These are phyloP conservation scores for Hydrolagus colliei DNA, from an alignment of 2,797 vertebrate species.

Conservation along the genomic window DNA sequence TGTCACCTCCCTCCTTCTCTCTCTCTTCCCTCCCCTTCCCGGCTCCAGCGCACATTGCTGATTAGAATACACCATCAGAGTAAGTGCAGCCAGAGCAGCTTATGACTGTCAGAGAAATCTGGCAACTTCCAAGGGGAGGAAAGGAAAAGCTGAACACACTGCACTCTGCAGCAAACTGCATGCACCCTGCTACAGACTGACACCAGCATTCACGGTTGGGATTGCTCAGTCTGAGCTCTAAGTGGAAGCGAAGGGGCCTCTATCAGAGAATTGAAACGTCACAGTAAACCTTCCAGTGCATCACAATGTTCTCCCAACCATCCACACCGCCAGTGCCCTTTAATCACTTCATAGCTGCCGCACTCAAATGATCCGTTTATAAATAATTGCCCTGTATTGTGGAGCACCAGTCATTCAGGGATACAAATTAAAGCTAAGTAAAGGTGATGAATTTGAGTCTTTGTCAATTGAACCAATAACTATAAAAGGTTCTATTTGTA, in stretches of 20 bases:
- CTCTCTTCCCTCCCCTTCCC: not conserved
- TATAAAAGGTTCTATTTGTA: not conserved
- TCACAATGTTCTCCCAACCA: too few relatives aligned
- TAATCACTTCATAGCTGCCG: not conserved
- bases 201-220: not conserved
- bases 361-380: not conserved
- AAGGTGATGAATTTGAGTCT: not conserved
- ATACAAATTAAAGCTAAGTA: constrained; percentile 8
- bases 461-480: not conserved
- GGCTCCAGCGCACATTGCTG: not conserved
- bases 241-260: not conserved
- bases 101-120: not conserved
- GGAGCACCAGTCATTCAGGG: not conserved
- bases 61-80: constrained; percentile 16
- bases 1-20: constrained; percentile 3
- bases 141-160: not conserved
- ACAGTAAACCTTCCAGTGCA: too few relatives aligned
- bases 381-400: too few relatives aligned
- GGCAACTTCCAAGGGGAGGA: not conserved
- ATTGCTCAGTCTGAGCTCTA: not conserved
- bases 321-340: not conserved
- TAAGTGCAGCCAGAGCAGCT: not conserved
- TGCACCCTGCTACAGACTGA: not conserved
- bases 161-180: not conserved
- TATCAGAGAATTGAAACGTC: not conserved